phyloP scores from a whole-genome alignment of 2,113 vertebrate species.

The Oreochromis tanganicae region DNA sequence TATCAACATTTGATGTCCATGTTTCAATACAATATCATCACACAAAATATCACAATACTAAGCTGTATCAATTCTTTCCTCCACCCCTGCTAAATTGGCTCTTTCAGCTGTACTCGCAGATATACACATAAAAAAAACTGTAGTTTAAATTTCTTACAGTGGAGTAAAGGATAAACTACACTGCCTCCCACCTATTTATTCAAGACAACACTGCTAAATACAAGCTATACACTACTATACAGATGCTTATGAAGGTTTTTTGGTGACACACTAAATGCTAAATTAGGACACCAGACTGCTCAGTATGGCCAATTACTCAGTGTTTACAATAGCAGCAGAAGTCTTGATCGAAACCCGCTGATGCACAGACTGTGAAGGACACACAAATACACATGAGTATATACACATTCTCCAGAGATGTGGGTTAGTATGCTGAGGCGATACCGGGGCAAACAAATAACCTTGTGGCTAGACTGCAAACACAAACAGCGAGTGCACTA shows the following conservation, averaged over 20 bases:
- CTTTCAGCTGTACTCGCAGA: neutral
- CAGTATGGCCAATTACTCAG: neutral
- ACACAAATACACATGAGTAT: neutral
- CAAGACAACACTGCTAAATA: neutral
- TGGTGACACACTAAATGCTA: neutral
- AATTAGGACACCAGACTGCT: conserved; percentile 8
- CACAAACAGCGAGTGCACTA: neutral
- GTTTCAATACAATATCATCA: neutral
- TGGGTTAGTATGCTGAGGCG: conserved; percentile 3
- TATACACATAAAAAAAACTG: neutral
- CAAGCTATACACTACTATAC: neutral
- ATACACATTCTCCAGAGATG: conserved; percentile 1
- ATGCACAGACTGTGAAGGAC: conserved; percentile 14
- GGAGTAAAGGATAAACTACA: neutral
- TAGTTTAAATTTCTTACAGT: neutral
- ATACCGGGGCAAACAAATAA: conserved; percentile 17
- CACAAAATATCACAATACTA: neutral
- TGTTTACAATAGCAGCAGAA: conserved; percentile 27
- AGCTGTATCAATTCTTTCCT: neutral
- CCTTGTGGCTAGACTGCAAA: neutral
- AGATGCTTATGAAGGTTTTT: neutral
- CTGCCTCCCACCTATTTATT: neutral
- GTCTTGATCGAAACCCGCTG: neutral
- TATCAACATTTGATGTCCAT: neutral
- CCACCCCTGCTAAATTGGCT: neutral